A percentile compares a stretch with the other conserved stretches of the same genome.
These are phyloP conservation scores for Leucophenga maculata DNA, from an alignment of 2,888 invertebrate species.

Conservation along the genomic window DNA sequence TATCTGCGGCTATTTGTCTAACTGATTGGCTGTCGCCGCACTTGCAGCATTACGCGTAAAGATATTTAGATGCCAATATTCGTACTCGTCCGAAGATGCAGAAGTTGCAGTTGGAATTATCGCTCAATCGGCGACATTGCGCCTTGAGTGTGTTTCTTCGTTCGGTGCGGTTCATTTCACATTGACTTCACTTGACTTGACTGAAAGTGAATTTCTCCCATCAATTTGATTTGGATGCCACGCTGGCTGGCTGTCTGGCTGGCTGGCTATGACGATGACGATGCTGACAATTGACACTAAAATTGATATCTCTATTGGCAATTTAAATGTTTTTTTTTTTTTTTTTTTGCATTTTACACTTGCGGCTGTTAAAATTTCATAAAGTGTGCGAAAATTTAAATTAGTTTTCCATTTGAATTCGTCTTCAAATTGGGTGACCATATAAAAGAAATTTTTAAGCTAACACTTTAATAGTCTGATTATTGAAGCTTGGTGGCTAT, in stretches of 20 bases:
- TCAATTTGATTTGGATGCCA: not conserved
- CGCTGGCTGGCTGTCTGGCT: conserved; percentile 21
- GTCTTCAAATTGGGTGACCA: too few species aligned
- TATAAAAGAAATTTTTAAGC: too few species aligned
- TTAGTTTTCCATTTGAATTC: conserved; percentile 53
- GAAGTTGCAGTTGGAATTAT: not conserved
- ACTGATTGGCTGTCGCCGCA: conserved; percentile 16
- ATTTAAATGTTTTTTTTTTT: conserved; percentile 38
- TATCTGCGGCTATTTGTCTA: conserved; percentile 14
- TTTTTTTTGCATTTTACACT: not conserved
- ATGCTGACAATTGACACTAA: conserved; percentile 56
- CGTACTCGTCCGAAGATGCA: not conserved
- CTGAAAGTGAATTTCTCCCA: conserved; percentile 38
- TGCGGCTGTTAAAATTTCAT: conserved; percentile 4
- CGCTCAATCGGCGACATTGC: not conserved
- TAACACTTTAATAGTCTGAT: too few species aligned
- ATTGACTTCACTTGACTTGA: not conserved
- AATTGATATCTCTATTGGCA: conserved; percentile 64
- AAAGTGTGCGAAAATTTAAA: conserved; percentile 32
- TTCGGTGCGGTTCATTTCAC: conserved; percentile 30
- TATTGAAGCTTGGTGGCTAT: too few species aligned
- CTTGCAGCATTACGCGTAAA: not conserved
- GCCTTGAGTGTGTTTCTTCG: conserved; percentile 23
- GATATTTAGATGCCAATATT: not conserved
- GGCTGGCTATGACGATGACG: conserved; percentile 27